Evolutionary conservation across 2,888 invertebrate genomes (phyloP).

Genomic region (Andrena flavipes): DNA sequence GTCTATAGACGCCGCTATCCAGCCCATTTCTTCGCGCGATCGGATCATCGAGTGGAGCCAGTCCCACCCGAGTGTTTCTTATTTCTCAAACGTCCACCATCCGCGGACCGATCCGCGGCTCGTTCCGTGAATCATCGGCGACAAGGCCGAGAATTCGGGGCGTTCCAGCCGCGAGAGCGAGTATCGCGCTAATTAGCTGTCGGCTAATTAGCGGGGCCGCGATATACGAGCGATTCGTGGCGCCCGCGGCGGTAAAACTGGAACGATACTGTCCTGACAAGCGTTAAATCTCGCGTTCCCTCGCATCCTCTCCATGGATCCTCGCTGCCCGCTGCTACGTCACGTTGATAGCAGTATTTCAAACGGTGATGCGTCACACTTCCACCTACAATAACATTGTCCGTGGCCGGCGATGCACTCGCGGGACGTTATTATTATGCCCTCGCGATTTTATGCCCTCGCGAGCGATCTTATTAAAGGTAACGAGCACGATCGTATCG

Average conservation of each 20-base stretch:
- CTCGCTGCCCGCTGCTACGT: neutral
- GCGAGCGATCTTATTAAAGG: conserved; percentile 79
- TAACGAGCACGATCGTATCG: conserved; percentile 76
- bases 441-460: conserved; percentile 72
- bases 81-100: conserved; percentile 1
- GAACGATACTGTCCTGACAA: conserved; percentile 57
- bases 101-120: neutral
- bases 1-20: neutral
- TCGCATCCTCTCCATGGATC: conserved; percentile 24
- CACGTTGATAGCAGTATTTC: conserved; percentile 69
- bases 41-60: neutral
- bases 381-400: conserved; percentile 76
- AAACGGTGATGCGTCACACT: conserved; percentile 74
- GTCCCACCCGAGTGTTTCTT: neutral
- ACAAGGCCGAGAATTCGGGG: conserved; percentile 19
- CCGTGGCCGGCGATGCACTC: conserved; percentile 52
- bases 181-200: conserved; percentile 53
- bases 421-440: conserved; percentile 70
- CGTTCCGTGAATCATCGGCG: neutral
- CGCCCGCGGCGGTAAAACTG: conserved; percentile 63
- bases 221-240: conserved; percentile 55
- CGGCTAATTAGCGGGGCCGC: conserved; percentile 53
- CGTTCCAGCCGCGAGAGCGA: conserved; percentile 30
- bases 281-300: conserved; percentile 60
- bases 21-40: neutral